Percentiles rank a stretch among this genome's conserved stretches.
Evolutionary conservation across 2,888 invertebrate genomes (phyloP).

Genomic region (Galeruca laticollis): DNA sequence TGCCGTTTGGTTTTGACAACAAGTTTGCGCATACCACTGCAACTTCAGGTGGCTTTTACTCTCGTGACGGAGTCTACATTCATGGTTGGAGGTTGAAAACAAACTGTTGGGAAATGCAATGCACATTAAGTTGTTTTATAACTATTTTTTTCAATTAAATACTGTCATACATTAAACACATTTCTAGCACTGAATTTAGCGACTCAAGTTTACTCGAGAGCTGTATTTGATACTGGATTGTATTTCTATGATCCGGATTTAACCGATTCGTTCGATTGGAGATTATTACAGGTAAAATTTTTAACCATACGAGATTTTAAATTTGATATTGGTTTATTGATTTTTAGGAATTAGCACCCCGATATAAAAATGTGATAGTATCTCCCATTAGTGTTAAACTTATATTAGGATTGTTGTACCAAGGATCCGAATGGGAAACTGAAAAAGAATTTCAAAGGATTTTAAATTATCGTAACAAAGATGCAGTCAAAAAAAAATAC

Average conservation of each 20-base stretch:
- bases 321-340: conserved; percentile 2
- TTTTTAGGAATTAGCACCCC: conserved; percentile 68
- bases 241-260: conserved; percentile 18
- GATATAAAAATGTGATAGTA: conserved; percentile 75
- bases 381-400: conserved; percentile 84
- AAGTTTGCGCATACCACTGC: no score
- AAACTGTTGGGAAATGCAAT: no score
- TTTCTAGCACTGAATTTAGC: conserved; percentile 11
- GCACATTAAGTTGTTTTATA: no score
- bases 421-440: conserved; percentile 77
- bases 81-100: no score
- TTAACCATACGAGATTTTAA: neutral
- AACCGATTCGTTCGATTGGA: conserved; percentile 24
- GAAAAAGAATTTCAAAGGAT: conserved; percentile 72
- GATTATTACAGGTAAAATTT: conserved; percentile 26
- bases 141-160: no score
- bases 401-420: conserved; percentile 78
- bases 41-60: no score
- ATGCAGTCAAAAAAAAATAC: conserved; percentile 67
- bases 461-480: conserved; percentile 68
- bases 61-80: no score
- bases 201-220: conserved; percentile 4
- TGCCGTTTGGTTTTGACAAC: no score
- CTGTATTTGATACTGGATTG: neutral
- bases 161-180: neutral